Evolutionary conservation across 2,113 vertebrate species (phyloP), one percentile per base, ranked within the genome.

Genomic region (Pholis gunnellus): DNA sequence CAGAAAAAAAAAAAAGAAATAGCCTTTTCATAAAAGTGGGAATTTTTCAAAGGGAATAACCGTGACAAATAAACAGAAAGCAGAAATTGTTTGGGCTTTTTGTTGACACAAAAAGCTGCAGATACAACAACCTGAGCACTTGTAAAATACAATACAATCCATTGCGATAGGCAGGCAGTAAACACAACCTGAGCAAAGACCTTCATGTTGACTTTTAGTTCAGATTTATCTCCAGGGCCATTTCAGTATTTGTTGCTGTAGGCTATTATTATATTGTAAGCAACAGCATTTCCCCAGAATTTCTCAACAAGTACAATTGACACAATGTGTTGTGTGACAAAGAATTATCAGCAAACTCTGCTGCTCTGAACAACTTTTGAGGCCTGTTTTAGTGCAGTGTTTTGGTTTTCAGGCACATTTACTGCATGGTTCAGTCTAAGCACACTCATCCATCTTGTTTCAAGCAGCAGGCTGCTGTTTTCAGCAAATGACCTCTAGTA

Each of bases 11-110:
- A 27, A 50, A 34, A 38, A 64, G 14, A 56, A 42, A 72, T n/a
- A 25, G 46, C 42, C 44, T 75, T 79, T 74, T 80, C 42, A 81
- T 79, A 61, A 87, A 87, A 79, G 74, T 73, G 31, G n/a, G 79
- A n/a, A 68, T 90, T 88, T 72, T 77, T 79, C 72, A 77, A 72
- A 75, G 60, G 17, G 46, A 69, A 78, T 73, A 72, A 63, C 40
- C 3, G 25, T 81, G 65, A 84, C 69, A 22, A 60, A 65, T 54
- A 90, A 78, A 80, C 69, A 69, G 61, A 56, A 52, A 75, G 29
- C 40, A 54, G 11, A 27, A 29, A 65, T 22, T 63, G 10, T 46
- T 42, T 13, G 42, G 38, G 60, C 20, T 63, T 34, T 70, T 31
- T 46, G 40, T 36, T 60, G 57, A 59, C 42, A 50, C 38, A 7